A percentile compares a stretch with the other conserved stretches of the same genome.
These are phyloP conservation scores for Holocentrus rufus DNA, from an alignment of 2,797 vertebrate genomes.

Conservation along the genomic window DNA sequence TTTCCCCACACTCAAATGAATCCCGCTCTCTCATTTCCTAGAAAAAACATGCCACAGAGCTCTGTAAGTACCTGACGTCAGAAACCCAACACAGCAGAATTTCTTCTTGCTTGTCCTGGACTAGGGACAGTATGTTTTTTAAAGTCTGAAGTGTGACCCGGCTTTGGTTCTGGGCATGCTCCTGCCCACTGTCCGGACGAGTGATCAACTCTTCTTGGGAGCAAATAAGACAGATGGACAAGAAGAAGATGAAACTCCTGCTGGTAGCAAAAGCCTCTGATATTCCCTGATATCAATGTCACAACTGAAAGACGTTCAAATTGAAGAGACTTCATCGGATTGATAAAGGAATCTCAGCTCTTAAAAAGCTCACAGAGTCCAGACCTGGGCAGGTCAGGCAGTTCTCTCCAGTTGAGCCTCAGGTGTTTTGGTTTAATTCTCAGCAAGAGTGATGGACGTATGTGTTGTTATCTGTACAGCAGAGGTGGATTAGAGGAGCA, in stretches of 20 bases:
- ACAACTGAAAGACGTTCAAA: neutral
- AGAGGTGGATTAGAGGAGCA: no score
- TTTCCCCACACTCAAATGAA: neutral
- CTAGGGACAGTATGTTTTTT: neutral
- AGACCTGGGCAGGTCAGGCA: no score
- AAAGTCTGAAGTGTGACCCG: neutral
- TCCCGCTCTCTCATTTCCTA: neutral
- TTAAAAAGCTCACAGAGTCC: no score
- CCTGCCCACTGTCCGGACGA: neutral
- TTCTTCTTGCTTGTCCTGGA: neutral
- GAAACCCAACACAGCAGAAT: neutral
- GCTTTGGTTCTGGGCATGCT: neutral
- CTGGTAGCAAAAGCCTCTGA: neutral
- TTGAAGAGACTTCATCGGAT: no score
- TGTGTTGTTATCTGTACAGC: neutral
- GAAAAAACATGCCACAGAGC: neutral
- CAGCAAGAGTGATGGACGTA: neutral
- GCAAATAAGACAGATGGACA: neutral
- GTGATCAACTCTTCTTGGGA: neutral
- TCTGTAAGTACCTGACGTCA: neutral
- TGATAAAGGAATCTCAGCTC: no score
- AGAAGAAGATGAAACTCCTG: neutral
- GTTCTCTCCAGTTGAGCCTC: no score
- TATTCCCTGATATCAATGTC: neutral
- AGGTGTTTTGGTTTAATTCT: neutral